Conservation (phyloP, 92 coral and sea anemone species). For the Heliopora coerulea region DNA sequence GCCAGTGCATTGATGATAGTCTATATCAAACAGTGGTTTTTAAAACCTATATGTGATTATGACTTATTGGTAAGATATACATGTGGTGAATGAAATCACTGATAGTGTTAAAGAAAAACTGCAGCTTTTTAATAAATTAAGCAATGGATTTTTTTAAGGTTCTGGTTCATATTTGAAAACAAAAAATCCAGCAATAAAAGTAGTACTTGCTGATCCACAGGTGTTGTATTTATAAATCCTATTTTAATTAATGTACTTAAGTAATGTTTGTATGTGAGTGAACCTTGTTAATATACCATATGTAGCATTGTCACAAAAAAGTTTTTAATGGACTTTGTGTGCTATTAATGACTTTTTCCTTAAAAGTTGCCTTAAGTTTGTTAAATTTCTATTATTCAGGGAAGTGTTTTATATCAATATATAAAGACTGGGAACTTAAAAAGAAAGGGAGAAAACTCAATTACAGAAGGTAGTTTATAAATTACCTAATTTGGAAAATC, state of each 20-base stretch:
- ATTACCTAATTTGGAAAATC: too few species aligned
- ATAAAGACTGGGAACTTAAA: constrained; percentile 81
- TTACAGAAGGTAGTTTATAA: constrained; percentile 79
- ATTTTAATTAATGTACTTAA: neutral
- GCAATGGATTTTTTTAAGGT: constrained; percentile 53
- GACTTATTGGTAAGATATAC: too few species aligned
- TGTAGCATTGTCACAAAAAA: too few species aligned
- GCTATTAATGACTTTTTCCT: neutral
- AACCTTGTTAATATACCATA: too few species aligned
- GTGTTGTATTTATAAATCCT: constrained; percentile 38
- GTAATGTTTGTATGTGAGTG: neutral
- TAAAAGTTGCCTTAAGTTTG: neutral
- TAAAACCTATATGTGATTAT: too few species aligned
- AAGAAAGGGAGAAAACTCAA: constrained; percentile 93
- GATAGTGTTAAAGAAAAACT: neutral
- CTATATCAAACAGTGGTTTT: too few species aligned
- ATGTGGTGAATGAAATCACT: too few species aligned
- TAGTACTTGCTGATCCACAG: constrained; percentile 95
- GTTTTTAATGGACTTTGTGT: too few species aligned
- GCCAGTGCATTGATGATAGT: too few species aligned
- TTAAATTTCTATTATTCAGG: constrained; percentile 43
- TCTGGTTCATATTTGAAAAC: constrained; percentile 81
- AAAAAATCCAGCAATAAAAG: constrained; percentile 86
- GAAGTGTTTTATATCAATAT: constrained; percentile 92
- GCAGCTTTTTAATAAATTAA: neutral